These are phyloP conservation scores for Prochilodus magdalenae DNA, from an alignment of 2,113 vertebrate genomes.

Conservation along the genomic window DNA sequence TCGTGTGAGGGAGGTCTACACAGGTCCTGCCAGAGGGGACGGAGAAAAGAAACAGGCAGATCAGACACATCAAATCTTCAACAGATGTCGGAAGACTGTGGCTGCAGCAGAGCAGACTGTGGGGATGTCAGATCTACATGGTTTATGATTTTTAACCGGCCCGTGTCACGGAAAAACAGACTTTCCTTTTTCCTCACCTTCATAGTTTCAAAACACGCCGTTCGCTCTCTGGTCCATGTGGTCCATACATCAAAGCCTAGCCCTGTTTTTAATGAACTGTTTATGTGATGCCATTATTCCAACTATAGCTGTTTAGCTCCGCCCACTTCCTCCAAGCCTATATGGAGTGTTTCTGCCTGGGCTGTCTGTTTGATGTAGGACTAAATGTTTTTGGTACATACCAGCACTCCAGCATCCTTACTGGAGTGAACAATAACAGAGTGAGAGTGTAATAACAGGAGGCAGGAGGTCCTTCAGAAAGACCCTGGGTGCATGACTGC, in stretches of 20 bases:
- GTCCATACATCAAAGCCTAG: too few species aligned
- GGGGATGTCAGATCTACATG: background rate
- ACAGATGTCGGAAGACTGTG: background rate
- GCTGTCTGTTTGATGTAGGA: too few species aligned
- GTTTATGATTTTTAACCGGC: background rate
- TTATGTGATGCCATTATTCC: too few species aligned
- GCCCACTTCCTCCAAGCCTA: too few species aligned
- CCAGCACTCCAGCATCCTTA: too few species aligned
- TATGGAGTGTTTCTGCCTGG: too few species aligned
- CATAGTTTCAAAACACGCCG: too few species aligned
- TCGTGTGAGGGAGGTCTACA: background rate
- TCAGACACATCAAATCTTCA: background rate
- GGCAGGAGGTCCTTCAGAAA: conserved; percentile 44
- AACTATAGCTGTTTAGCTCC: too few species aligned
- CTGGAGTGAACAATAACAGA: conserved; percentile 62
- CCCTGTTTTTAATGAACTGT: too few species aligned
- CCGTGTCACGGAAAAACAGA: background rate
- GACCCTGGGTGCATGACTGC: too few species aligned
- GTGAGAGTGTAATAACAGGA: conserved; percentile 60
- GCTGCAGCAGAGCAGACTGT: background rate
- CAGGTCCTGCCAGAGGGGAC: background rate
- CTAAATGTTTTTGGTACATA: too few species aligned
- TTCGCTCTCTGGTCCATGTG: too few species aligned
- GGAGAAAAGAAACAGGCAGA: background rate
- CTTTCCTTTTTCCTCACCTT: background rate